Evolutionary conservation across 2,113 vertebrate genomes (phyloP).

Genomic region (Stegastes partitus): DNA sequence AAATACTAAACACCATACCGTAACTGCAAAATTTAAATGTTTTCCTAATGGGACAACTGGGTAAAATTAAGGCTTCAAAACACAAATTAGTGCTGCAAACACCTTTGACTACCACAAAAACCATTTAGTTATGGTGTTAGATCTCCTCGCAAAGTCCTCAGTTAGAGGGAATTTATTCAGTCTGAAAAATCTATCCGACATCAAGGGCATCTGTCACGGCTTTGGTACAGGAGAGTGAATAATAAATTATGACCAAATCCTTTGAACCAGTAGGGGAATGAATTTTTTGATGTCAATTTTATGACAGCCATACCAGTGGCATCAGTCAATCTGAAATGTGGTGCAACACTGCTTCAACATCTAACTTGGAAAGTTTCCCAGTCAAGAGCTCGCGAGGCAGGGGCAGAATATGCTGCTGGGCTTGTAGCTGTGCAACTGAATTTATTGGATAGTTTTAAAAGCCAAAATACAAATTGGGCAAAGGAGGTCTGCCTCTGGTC

Average conservation of each 20-base stretch:
- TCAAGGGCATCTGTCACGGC: conserved; percentile 69
- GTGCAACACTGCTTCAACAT: conserved; percentile 65
- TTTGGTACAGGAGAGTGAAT: conserved; percentile 65
- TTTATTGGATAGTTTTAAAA: conserved; percentile 32
- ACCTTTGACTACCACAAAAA: conserved; percentile 42
- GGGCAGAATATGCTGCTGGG: conserved; percentile 26
- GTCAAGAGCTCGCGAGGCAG: conserved; percentile 33
- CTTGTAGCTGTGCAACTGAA: conserved; percentile 9
- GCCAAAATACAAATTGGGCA: conserved; percentile 3
- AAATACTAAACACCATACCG: conserved; percentile 5
- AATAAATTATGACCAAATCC: conserved; percentile 61
- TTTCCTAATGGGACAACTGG: conserved; percentile 12
- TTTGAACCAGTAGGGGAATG: conserved; percentile 65
- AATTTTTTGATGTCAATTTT: conserved; percentile 65
- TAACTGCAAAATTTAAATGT: conserved; percentile 26
- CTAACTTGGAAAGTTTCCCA: conserved; percentile 54
- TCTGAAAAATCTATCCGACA: conserved; percentile 56
- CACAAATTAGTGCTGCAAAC: conserved; percentile 41
- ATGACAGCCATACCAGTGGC: conserved; percentile 62
- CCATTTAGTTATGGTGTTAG: conserved; percentile 18
- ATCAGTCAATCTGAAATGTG: conserved; percentile 69
- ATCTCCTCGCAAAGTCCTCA: conserved; percentile 51
- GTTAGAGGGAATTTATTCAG: conserved; percentile 52
- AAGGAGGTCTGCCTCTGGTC: background rate
- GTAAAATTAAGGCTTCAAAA: conserved; percentile 30